Base-by-base conservation (phyloP, 2,113 vertebrate species). In the Eurypyga helias region DNA sequence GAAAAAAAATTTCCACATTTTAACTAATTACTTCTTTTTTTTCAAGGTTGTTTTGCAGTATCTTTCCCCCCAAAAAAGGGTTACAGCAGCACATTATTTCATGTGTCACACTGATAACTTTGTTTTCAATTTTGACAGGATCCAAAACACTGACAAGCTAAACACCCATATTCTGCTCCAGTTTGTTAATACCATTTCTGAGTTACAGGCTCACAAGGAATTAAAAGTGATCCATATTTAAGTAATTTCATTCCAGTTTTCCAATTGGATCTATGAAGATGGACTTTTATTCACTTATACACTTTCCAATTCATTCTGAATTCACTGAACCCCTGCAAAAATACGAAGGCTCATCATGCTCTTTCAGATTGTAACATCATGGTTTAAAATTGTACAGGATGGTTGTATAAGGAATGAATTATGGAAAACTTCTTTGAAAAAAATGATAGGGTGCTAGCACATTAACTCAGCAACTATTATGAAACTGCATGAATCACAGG, bases 61-160 rank as follows among this genome's bases (percentile, higher is more conserved):
- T 9, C 6, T 36, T 88, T 55, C 10, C 2, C 6, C 2, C 6
- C 2, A 1, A 17, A 31, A 73, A 36, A 3, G 4, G 3, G 36
- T 12, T 51, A 49, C 12, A 80, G 28, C 26, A 90, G 38, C 12
- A 54, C 66, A 48, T 1, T 34, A 33, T 3, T 33, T 55, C 13
- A 31, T 6, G 3, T 33, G 20, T 64, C 38, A 76, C 5, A 23
- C 17, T 69, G 72, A 21, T 17, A 80, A 62, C 10, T 85, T 79
- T 34, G 33, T 45, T 80, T 83, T 69, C 38, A 6, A 84, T 36
- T 77, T 36, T 60, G 9, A 10, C 23, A 71, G 26, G 38, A 45
- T 48, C 17, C 20, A 67, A 89, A 83, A n/a, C 46, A 70, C 16
- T 23, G 13, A 55, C 14, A 76, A 60, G 31, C 34, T 51, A 49